phyloP scores from a whole-genome alignment of 2,113 vertebrate species.

The Chaetura pelagica region DNA sequence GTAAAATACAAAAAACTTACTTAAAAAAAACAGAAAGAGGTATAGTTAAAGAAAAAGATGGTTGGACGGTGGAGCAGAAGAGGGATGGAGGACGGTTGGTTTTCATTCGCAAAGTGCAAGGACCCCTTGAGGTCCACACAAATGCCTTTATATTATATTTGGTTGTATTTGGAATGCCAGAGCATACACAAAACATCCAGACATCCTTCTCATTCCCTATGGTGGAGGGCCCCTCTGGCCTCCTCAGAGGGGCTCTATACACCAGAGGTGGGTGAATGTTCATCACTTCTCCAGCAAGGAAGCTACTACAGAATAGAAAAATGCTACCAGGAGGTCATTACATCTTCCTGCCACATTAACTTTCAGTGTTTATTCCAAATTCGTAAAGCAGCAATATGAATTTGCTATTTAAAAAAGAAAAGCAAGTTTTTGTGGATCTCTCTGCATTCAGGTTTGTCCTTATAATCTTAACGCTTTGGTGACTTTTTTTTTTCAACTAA shows the following conservation, averaged over 20 bases:
- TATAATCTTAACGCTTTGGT: not conserved
- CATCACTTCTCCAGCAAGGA: not conserved
- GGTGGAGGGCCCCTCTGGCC: fast-evolving
- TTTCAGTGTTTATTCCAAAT: not conserved
- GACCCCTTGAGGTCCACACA: not conserved
- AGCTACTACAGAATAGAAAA: not conserved
- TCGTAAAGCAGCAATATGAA: not conserved
- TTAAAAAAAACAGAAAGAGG: fast-evolving
- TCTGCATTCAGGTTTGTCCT: not conserved
- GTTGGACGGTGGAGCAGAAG: not conserved
- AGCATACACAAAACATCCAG: not conserved
- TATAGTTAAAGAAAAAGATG: not conserved
- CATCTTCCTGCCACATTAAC: not conserved
- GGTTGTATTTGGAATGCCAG: not conserved
- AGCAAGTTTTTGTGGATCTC: not conserved
- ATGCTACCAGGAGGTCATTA: not conserved
- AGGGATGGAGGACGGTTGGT: not conserved
- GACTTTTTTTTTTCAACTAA: not conserved
- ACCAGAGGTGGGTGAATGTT: fast-evolving
- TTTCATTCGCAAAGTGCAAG: not conserved
- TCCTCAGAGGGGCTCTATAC: not conserved
- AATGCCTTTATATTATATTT: not conserved
- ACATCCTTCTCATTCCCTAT: not conserved
- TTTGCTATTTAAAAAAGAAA: not conserved
- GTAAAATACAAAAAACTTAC: not conserved